These are phyloP conservation scores for Brachionus rubens DNA, from an alignment of 1,140 invertebrate species.

Conservation along the genomic window DNA sequence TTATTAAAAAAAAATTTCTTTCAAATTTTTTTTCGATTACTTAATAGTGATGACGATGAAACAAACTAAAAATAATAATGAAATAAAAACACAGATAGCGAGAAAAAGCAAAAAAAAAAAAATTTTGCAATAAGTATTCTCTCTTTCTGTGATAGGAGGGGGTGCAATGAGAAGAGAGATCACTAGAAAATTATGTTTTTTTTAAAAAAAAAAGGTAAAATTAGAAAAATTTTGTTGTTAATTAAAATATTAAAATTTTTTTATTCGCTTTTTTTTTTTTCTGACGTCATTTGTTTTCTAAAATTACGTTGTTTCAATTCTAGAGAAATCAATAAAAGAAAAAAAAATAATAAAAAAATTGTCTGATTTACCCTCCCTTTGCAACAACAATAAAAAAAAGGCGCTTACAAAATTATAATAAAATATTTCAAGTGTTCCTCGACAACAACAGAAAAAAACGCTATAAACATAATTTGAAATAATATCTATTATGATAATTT, in stretches of 20 bases:
- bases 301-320: conserved; percentile 24
- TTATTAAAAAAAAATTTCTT: not conserved
- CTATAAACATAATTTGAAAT: conserved; percentile 17
- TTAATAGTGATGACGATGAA: conserved; percentile 37
- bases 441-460: not conserved
- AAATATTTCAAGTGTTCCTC: conserved; percentile 25
- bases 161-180: not conserved
- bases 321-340: conserved; percentile 19
- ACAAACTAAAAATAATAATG: conserved; percentile 28
- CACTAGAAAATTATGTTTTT: conserved; percentile 21
- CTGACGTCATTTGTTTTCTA: conserved; percentile 23
- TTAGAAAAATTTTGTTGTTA: no score
- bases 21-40: not conserved
- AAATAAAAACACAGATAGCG: conserved; percentile 1
- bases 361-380: not conserved
- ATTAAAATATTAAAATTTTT: conserved; percentile 45
- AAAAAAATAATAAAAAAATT: not conserved
- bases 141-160: not conserved
- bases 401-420: conserved; percentile 6
- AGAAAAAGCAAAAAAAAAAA: not conserved
- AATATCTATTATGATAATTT: conserved; percentile 8
- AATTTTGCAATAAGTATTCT: conserved; percentile 28
- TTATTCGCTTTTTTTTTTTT: not conserved
- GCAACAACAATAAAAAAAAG: not conserved
- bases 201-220: conserved; percentile 12